These are phyloP conservation scores for Petromus typicus DNA, from an alignment of 2,113 vertebrate genomes.

Conservation along the genomic window DNA sequence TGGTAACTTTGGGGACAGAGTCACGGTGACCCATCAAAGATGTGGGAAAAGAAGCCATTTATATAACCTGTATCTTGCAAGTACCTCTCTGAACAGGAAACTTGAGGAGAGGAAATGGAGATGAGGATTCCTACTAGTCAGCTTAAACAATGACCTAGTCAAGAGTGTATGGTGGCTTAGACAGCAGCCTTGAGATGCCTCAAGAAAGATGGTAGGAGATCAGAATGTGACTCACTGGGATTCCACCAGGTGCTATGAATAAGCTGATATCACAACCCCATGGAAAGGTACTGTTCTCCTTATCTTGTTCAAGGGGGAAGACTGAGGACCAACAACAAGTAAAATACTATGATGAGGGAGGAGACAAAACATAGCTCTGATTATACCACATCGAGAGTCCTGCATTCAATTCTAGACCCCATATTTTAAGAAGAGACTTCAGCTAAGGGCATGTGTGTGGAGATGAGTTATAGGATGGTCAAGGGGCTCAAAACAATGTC, in stretches of 20 bases:
- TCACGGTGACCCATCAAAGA: not conserved
- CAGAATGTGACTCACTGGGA: not conserved
- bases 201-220: not conserved
- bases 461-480: not conserved
- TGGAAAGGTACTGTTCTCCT: not conserved
- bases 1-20: not conserved
- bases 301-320: not conserved
- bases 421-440: conserved; percentile 15
- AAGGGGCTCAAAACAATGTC: not conserved
- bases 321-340: not conserved
- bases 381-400: not conserved
- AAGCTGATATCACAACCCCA: not conserved
- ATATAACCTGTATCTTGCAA: too few relatives aligned
- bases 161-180: not conserved
- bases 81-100: not conserved
- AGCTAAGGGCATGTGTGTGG: not conserved
- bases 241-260: not conserved
- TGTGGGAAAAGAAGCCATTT: not conserved
- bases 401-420: not conserved
- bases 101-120: not conserved
- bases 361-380: not conserved
- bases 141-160: not conserved
- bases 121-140: not conserved
- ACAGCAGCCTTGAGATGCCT: not conserved
- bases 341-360: conserved; percentile 18